Percentiles rank a stretch among this genome's conserved stretches.
Evolutionary conservation across 2,113 vertebrate species (phyloP).

Genomic region (Coregonus clupeaformis): DNA sequence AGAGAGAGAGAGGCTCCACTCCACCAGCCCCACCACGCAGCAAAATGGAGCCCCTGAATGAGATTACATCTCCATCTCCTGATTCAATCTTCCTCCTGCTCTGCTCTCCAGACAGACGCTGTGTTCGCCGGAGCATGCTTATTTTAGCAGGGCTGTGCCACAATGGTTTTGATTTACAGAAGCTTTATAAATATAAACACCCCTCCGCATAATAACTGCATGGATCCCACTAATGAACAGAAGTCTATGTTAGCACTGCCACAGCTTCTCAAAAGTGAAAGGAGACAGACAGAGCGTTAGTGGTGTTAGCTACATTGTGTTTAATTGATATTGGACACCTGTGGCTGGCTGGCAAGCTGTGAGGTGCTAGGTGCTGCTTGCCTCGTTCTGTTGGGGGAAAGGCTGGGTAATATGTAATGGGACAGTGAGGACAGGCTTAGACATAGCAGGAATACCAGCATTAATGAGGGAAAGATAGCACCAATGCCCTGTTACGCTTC

Average conservation of each 20-base stretch:
- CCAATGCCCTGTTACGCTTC: neutral
- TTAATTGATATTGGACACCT: neutral
- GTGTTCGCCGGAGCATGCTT: constrained; percentile 40
- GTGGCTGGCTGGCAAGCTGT: constrained; percentile 13
- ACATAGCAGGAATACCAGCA: constrained; percentile 43
- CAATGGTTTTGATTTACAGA: constrained; percentile 64
- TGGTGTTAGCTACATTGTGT: neutral
- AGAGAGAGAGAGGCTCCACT: neutral
- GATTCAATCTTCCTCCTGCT: constrained; percentile 40
- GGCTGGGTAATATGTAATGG: constrained; percentile 42
- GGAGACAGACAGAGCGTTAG: neutral
- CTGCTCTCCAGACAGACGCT: constrained; percentile 24
- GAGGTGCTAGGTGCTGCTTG: neutral
- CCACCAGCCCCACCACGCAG: constrained; percentile 12
- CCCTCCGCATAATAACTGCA: constrained; percentile 31
- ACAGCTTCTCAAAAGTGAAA: neutral
- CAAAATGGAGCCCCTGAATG: constrained; percentile 45
- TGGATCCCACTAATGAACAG: constrained; percentile 22
- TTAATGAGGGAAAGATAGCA: constrained; percentile 39
- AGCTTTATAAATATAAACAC: constrained; percentile 64
- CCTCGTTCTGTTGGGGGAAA: neutral
- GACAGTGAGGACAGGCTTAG: constrained; percentile 18
- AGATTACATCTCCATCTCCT: constrained; percentile 55
- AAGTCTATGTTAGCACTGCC: constrained; percentile 6
- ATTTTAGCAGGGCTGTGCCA: constrained; percentile 57